Evolutionary conservation across 1,140 invertebrate species (phyloP).

Genomic region (Penaeus indicus): DNA sequence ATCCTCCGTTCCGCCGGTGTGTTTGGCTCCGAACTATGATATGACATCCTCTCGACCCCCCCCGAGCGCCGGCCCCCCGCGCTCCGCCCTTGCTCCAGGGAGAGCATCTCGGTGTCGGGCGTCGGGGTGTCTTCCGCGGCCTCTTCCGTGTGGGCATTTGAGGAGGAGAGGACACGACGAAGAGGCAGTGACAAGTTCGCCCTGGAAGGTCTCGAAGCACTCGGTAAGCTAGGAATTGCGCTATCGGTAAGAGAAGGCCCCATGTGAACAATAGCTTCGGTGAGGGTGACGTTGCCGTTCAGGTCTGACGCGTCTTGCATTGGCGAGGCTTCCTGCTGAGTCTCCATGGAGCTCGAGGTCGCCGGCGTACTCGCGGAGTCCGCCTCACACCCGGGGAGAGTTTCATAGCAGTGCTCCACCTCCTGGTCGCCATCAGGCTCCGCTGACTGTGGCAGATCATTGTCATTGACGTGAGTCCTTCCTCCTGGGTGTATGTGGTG

Average conservation of each 20-base stretch:
- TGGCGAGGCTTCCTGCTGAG: constrained; percentile 10
- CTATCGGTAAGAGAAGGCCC: constrained; percentile 41
- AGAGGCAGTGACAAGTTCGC: constrained; percentile 59
- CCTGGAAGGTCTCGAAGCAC: constrained; percentile 42
- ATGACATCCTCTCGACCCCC: constrained; percentile 20
- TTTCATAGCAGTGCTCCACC: constrained; percentile 56
- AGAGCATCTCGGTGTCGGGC: constrained; percentile 53
- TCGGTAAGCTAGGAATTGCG: constrained; percentile 9
- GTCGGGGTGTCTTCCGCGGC: constrained; percentile 35
- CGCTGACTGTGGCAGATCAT: constrained; percentile 28
- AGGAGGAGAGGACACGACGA: constrained; percentile 51
- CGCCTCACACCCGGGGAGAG: constrained; percentile 41
- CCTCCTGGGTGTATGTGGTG: constrained; percentile 41
- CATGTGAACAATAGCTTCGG: constrained; percentile 57
- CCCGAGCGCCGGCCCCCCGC: not conserved
- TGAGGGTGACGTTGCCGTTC: constrained; percentile 58
- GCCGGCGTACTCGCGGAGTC: not conserved
- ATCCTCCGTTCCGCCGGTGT: constrained; percentile 60
- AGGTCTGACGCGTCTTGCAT: constrained; percentile 54
- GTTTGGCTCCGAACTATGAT: constrained; percentile 60
- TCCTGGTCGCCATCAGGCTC: constrained; percentile 33
- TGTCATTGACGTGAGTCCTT: constrained; percentile 41
- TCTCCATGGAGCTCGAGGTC: constrained; percentile 1
- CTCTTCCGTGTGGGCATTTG: constrained; percentile 38
- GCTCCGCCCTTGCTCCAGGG: constrained; percentile 44